Base-by-base conservation (phyloP, 2,113 vertebrate genomes). In the Trichomycterus rosablanca region DNA sequence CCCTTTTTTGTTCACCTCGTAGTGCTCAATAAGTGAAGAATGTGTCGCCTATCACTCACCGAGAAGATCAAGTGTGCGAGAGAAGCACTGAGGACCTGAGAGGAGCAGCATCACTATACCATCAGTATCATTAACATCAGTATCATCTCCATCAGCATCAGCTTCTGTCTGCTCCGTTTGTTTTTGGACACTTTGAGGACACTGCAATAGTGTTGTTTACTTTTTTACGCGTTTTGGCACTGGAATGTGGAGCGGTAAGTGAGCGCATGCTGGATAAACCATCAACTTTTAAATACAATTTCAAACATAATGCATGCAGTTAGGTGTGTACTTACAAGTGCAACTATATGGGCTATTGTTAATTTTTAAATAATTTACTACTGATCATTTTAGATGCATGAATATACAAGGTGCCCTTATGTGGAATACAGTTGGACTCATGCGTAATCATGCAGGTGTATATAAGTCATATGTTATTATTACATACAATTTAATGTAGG, bases 11-110 rank as follows among this genome's bases (percentile, higher is more conserved):
- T 88, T 89, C 87, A 83, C 78, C 84, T 86, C 84, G 86, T 88
- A 86, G 87, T 79, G 86, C 88, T 90, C 86, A 91, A 83, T 92
- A 89, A 88, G 88, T 87, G 85, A 87, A 90, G 89, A 91, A 90
- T 91, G 88, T 89, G 88, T 89, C 87, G 85, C 86, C 86, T 88
- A 89, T 89, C 89, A 87, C 80, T 87, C 83, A 87, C 79, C 81
- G 78, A 84, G 83, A 80, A 86, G 86, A 86, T 89, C 83, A 88
- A 84, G 82, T 83, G 85, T 82, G 78, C 84, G 70, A 77, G 86
- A 86, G 37, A 14, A 40, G 12, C 37, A 40, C 37, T 40, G 37
- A 40, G 37, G 37, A 40, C 37, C 86, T 78, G 83, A 86, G 79
- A 73, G 72, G 79, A 48, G 80, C 74, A 51, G 63, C 76, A 58